Base-by-base conservation (phyloP, 2,113 vertebrate genomes). In the Ovibos moschatus region DNA sequence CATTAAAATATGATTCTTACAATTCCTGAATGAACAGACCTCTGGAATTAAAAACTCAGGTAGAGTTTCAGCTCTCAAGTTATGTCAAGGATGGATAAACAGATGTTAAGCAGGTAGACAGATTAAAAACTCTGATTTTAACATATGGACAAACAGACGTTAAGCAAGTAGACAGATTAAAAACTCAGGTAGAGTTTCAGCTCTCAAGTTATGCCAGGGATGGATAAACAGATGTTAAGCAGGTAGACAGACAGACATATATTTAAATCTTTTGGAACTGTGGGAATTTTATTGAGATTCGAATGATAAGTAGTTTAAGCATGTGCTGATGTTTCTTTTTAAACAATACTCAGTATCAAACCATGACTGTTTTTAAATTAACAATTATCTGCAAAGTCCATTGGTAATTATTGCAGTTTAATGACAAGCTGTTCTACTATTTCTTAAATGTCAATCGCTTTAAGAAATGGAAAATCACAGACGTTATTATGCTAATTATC, bases 381-480 rank as follows among this genome's bases (percentile, higher is more conserved):
- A 16, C 43, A 92, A 91, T 89, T 93, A 81, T 40, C 36, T 90
- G 28, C 67, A 96, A 96, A 62, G 16, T 95, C 81, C 85, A 86
- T 86, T 79, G 36, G 16, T 87, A 91, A 97, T 96, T 97, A 96
- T 91, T 86, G 30, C 4, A 96, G 25, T 79, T 91, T 85, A 96
- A 94, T 96, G 55, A 74, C 9, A 89, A 67, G 58, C 84, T 97
- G 19, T 92, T 27, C 36, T 81, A 93, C 60, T 64, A 84, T 45
- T 94, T 97, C 58, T 96, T 92, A 94, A 97, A 94, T 93, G 50
- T 88, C 94, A 95, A 50, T 92, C 60, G 16, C 74, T 96, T 96
- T 87, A 92, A 93, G 82, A 95, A 88, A 91, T 33, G 45, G 64
- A 96, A 55, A 79, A 8, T 86, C 92, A 96, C 30, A 58, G 28